Base-by-base conservation (phyloP, 2,888 invertebrate species). In the Apotomis capreana region DNA sequence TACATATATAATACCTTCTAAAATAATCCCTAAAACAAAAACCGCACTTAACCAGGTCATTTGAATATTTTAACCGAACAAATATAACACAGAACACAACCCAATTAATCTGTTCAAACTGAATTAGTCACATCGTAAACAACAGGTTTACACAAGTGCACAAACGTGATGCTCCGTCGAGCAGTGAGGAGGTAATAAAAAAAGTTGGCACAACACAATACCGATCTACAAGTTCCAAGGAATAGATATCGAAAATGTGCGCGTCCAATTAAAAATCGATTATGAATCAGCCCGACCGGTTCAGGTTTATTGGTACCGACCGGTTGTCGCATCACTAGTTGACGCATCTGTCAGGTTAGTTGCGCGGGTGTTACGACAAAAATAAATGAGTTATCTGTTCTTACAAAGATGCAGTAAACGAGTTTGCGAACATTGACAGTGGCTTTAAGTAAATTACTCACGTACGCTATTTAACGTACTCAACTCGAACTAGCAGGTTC, bases 61-160 rank as follows among this genome's bases (percentile, higher is more conserved):
- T 70, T 74, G 69, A 65, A 69, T 67, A 74, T 74, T 70, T 72
- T 74, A 77, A 73, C 69, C 75, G 64, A 69, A 78, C 68, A 71
- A 78, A 68, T 62, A 77, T 26, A 13, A 4, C 46, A 70, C 54
- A 68, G 65, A 69, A 77, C 75, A 68, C 49, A 75, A 71, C 44
- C 55, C 68, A 75, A 76, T 55, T 75, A 77, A 76, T 76, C 64
- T 78, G 70, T 76, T 77, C 72, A 73, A 79, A 77, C 77, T 75
- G 76, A 80, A 80, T 79, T 83, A 78, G 79, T 81, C 79, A 78
- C 78, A 79, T 79, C 61, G 76, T 78, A 76, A 78, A 80, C 77
- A 77, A 72, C 75, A 60, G 80, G 82, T 89, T 86, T 84, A 80
- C 83, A 85, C 87, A 88, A 83, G 84, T 89, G 89, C 80, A 49